These are phyloP conservation scores for Melieria omissa DNA, from an alignment of 2,888 invertebrate species.

Conservation along the genomic window DNA sequence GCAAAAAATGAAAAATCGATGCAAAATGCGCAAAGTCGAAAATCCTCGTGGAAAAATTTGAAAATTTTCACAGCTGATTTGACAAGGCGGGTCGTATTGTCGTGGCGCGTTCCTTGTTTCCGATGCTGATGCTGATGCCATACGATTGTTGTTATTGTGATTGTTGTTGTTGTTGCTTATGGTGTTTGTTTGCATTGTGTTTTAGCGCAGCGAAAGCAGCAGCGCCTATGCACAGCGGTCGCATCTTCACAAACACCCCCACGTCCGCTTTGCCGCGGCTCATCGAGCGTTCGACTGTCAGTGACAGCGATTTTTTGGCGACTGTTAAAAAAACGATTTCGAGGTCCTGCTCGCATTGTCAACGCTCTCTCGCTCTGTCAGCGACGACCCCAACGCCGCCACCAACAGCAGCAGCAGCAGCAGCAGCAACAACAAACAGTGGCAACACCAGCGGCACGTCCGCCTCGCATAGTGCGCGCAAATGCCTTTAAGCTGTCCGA, in stretches of 20 bases:
- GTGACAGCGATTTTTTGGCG: background rate
- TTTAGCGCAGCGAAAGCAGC: background rate
- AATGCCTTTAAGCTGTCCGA: constrained; percentile 66
- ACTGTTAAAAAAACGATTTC: background rate
- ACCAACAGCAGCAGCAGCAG: background rate
- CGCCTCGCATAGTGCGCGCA: constrained; percentile 46
- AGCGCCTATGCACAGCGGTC: background rate
- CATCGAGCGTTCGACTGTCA: background rate
- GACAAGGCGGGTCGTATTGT: constrained; percentile 39
- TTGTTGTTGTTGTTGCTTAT: too few species aligned
- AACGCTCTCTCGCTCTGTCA: constrained; percentile 7
- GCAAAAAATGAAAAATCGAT: background rate
- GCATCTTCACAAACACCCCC: background rate
- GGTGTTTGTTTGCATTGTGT: background rate
- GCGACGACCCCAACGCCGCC: background rate
- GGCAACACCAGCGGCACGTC: constrained; percentile 1
- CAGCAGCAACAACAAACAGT: constrained; percentile 5
- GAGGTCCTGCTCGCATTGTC: background rate
- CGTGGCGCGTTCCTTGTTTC: background rate
- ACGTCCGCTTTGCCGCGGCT: background rate
- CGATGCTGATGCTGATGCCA: background rate
- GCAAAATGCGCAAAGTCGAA: constrained; percentile 55
- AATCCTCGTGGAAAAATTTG: constrained; percentile 68
- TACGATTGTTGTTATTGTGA: background rate
- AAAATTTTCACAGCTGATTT: constrained; percentile 68